Conservation (phyloP, 2,888 invertebrate genomes). For the Nephrotoma flavescens region DNA sequence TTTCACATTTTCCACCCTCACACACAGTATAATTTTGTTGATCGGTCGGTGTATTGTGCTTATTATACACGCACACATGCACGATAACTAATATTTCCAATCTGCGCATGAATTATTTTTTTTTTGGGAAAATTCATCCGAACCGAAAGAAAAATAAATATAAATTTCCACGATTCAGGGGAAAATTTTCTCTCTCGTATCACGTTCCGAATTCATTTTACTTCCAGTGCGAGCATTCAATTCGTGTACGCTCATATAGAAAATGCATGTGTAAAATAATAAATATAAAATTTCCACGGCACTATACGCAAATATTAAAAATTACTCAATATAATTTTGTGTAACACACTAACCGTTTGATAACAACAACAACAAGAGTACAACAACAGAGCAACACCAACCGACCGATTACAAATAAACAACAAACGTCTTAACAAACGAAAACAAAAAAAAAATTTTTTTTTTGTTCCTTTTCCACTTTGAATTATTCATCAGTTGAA, state of each 20-base stretch:
- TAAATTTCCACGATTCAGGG: neutral
- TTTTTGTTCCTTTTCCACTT: neutral
- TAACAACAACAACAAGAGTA: neutral
- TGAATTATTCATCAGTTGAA: neutral
- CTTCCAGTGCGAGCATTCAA: neutral
- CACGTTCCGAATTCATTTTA: neutral
- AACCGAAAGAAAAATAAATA: neutral
- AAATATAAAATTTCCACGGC: neutral
- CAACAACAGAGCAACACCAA: neutral
- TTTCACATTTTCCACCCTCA: neutral
- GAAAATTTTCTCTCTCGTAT: neutral
- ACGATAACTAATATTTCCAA: neutral
- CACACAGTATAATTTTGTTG: neutral
- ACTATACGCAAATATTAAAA: neutral
- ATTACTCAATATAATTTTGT: neutral
- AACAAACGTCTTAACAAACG: neutral
- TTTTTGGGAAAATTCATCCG: neutral
- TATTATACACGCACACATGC: neutral
- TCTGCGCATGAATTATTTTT: neutral
- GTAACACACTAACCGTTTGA: neutral
- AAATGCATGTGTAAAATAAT: neutral
- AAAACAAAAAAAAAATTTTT: neutral
- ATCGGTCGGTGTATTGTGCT: neutral
- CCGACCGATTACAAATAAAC: neutral
- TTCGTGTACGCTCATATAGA: neutral